Percentiles rank a stretch among this genome's conserved stretches.
Evolutionary conservation across 2,888 invertebrate species (phyloP).

Genomic region (Patella depressa): DNA sequence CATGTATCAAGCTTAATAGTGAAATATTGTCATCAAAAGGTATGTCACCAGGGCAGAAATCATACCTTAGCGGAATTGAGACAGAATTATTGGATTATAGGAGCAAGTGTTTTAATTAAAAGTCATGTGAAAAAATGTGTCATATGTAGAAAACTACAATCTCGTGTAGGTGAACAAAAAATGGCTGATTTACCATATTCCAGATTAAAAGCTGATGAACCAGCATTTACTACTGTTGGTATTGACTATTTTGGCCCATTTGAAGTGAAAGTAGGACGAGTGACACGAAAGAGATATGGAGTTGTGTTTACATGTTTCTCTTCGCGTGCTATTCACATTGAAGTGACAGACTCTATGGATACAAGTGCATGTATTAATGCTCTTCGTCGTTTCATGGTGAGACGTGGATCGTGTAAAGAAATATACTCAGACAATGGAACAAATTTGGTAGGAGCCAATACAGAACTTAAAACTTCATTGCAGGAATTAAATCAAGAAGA

Average conservation of each 20-base stretch:
- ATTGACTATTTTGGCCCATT: constrained; percentile 28
- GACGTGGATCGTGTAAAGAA: too few relatives aligned
- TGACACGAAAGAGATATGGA: too few relatives aligned
- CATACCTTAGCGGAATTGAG: constrained; percentile 12
- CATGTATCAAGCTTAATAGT: neutral
- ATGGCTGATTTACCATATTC: constrained; percentile 28
- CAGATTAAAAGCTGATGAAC: constrained; percentile 1
- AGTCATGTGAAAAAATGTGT: neutral
- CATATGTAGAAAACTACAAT: neutral
- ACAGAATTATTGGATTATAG: constrained; percentile 24
- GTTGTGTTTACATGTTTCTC: too few relatives aligned
- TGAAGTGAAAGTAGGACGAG: constrained; percentile 13
- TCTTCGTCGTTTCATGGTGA: too few relatives aligned
- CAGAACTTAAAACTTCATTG: constrained; percentile 20
- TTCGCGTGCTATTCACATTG: too few relatives aligned
- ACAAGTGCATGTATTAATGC: too few relatives aligned
- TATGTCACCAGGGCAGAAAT: constrained; percentile 22
- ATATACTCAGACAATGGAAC: too few relatives aligned
- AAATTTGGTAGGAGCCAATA: constrained; percentile 23
- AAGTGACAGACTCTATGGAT: too few relatives aligned
- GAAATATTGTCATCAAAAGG: constrained; percentile 17
- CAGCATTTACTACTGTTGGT: constrained; percentile 15
- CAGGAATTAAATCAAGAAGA: constrained; percentile 18
- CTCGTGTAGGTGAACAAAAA: constrained; percentile 14
- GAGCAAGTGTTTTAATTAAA: neutral